Evolutionary conservation across 2,797 vertebrate genomes (phyloP).

Genomic region (Tiaroga cobitis): DNA sequence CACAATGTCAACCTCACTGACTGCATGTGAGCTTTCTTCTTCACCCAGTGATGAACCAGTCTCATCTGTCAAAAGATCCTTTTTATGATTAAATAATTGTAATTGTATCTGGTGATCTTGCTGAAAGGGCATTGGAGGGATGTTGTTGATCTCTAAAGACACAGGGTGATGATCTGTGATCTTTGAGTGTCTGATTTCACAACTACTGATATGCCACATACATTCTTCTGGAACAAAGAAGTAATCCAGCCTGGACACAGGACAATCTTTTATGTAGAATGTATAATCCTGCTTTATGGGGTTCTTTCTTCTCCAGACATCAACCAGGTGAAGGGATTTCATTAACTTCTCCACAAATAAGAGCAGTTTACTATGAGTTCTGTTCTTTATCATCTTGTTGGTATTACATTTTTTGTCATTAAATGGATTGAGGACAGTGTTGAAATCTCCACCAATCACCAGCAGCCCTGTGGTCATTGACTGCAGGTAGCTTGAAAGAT

Average conservation of each 20-base stretch:
- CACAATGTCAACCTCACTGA: slow-evolving; percentile 23
- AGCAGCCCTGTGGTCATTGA: background rate
- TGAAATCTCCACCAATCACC: slow-evolving; percentile 2
- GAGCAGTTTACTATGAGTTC: slow-evolving; percentile 8
- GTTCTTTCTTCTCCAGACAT: slow-evolving; percentile 23
- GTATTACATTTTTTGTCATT: no score
- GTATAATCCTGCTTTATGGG: slow-evolving; percentile 10
- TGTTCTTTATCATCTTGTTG: slow-evolving; percentile 16
- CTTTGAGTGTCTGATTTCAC: no score
- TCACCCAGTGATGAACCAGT: background rate
- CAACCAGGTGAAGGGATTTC: slow-evolving; percentile 21
- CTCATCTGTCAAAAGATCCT: background rate
- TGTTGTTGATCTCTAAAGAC: no score
- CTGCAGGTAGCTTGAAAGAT: background rate
- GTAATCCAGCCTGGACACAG: slow-evolving; percentile 8
- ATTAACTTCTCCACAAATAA: background rate
- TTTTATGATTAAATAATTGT: background rate
- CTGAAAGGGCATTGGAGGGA: no score
- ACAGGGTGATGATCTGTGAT: no score
- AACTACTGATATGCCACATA: background rate
- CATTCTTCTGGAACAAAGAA: slow-evolving; percentile 35
- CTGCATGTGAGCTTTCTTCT: background rate
- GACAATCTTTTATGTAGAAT: background rate
- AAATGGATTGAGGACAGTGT: slow-evolving; percentile 25
- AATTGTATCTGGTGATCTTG: background rate